Evolutionary conservation across 2,113 vertebrate species (phyloP), one percentile per base, ranked within the genome.

Genomic region (Ibidorhyncha struthersii): DNA sequence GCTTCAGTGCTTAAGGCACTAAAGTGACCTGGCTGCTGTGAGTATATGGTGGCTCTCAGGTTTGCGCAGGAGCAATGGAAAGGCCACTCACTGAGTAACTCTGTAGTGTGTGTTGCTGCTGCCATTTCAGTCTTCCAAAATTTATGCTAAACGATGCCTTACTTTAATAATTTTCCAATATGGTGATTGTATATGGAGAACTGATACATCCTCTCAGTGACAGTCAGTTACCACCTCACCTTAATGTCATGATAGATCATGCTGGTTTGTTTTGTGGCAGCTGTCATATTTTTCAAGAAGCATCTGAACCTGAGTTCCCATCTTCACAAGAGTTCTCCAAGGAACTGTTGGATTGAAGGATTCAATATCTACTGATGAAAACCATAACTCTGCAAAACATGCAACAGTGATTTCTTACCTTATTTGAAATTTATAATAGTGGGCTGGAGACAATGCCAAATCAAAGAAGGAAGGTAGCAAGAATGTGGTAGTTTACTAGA

Each of bases 1-100:
- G 14, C 38, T 80, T 50, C 76, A 36, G 41, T 66, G 47, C 19
- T 84, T 34, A 65, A 71, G n/a, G 30, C 49, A 23, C 22, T 25
- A 12, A 50, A 50, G 49, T 65, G 40, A 62, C 69, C 23, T 12
- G 36, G 8, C 27, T 71, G 58, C 9, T 0, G 0, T 55, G n/a
- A 16, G 43, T 34, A 43, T 59, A 34, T 3, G 1, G 30, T 13
- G 5, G 38, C 8, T 61, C 21, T 73, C 71, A 47, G 23, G 74
- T 38, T 55, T 91, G 88, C 1, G 3, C 47, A 86, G 15, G 36
- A 80, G 9, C 36, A 62, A 30, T 34, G 40, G 40, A 67, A 93
- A 69, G 22, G 40, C 62, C 40, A 90, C 19, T 7, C 62, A 82
- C 27, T 47, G n/a, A 86, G 25, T 40, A 66, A n/a, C 62, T 82